phyloP scores from a whole-genome alignment of 1,140 invertebrate genomes.

The Adoxophyes honmai region DNA sequence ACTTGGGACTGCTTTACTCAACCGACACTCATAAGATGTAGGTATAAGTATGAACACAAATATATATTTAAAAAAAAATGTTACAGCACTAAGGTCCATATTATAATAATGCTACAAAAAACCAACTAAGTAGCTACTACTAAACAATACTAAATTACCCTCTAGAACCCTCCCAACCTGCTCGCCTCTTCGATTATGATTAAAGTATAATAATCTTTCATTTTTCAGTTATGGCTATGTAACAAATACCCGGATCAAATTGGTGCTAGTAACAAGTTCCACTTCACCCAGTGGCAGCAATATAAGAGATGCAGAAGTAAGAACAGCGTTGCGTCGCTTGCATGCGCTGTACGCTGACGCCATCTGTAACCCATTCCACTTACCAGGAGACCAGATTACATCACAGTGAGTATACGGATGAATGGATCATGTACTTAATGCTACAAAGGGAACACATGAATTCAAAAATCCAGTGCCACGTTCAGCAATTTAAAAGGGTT shows the following conservation, averaged over 20 bases:
- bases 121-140: too few species aligned
- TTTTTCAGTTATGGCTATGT: constrained; percentile 94
- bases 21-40: constrained; percentile 99
- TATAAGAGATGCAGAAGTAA: constrained; percentile 95
- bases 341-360: constrained; percentile 95
- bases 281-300: constrained; percentile 92
- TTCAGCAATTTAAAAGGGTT: too few species aligned
- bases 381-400: constrained; percentile 89
- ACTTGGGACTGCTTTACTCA: constrained; percentile 93
- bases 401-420: constrained; percentile 82
- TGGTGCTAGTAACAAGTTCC: constrained; percentile 96
- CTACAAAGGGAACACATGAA: too few species aligned
- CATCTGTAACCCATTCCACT: constrained; percentile 96
- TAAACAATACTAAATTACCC: background rate
- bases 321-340: constrained; percentile 93
- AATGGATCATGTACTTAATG: too few species aligned
- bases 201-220: background rate
- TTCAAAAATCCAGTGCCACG: too few species aligned
- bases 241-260: constrained; percentile 97
- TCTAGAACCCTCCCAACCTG: too few species aligned
- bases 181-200: background rate
- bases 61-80: too few species aligned
- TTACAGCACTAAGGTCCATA: too few species aligned
- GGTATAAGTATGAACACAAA: too few species aligned
- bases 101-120: too few species aligned